These are phyloP conservation scores for Chymomyza procnemis DNA, from an alignment of 2,888 invertebrate species.

Conservation along the genomic window DNA sequence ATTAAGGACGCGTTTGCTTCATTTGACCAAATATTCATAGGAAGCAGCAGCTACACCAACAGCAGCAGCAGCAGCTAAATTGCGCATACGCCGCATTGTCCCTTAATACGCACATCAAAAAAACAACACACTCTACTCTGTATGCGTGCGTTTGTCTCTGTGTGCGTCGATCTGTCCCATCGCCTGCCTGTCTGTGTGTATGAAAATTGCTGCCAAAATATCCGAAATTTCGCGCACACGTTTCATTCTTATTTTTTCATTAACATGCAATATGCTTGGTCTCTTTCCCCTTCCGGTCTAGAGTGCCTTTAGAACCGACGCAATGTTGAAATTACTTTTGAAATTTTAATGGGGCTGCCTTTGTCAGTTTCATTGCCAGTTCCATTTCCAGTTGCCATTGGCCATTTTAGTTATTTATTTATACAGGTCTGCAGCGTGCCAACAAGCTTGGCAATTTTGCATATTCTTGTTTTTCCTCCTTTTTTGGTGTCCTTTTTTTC, in stretches of 20 bases:
- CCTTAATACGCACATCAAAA: slow-evolving; percentile 40
- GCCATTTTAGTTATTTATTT: slow-evolving; percentile 33
- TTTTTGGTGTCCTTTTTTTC: neutral
- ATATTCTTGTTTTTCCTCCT: neutral
- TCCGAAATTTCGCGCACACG: slow-evolving; percentile 15
- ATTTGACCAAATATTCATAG: slow-evolving; percentile 27
- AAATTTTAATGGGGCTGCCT: slow-evolving; percentile 50
- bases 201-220: slow-evolving; percentile 3
- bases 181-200: neutral
- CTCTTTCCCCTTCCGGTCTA: neutral
- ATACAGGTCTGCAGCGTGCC: neutral
- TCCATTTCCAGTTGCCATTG: slow-evolving; percentile 14
- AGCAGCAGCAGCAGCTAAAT: slow-evolving; percentile 43
- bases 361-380: neutral
- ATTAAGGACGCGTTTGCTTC: slow-evolving; percentile 38
- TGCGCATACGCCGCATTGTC: slow-evolving; percentile 53
- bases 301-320: slow-evolving; percentile 4
- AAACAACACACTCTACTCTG: slow-evolving; percentile 8
- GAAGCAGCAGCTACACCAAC: slow-evolving; percentile 27
- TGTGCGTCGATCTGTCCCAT: no score
- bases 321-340: slow-evolving; percentile 57
- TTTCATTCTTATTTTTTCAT: slow-evolving; percentile 35
- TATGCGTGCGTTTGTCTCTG: neutral
- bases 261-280: slow-evolving; percentile 21
- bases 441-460: neutral